These are phyloP conservation scores for human (Homo sapiens) DNA, from an alignment of 2,113 vertebrate genomes.

Conservation along the genomic window DNA sequence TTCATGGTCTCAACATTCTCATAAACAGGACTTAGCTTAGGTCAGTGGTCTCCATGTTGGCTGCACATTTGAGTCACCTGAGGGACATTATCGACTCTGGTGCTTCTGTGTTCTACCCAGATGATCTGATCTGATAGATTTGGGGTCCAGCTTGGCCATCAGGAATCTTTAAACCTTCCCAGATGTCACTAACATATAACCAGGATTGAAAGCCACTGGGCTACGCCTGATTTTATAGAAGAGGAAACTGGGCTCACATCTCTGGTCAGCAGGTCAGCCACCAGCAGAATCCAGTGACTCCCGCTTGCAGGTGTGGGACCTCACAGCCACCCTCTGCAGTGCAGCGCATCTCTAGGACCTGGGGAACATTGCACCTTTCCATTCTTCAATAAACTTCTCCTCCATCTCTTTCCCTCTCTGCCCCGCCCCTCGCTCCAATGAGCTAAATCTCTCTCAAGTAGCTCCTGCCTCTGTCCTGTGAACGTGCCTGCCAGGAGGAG, in stretches of 20 bases:
- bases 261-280: background rate
- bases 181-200: background rate
- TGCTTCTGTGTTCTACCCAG: background rate
- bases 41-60: background rate
- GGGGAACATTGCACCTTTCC: background rate
- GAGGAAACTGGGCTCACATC: background rate
- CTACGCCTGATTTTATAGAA: background rate
- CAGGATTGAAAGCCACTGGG: fast-evolving
- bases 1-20: background rate
- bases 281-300: fast-evolving
- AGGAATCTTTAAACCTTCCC: background rate
- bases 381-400: background rate
- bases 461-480: background rate
- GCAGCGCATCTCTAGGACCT: background rate
- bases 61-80: background rate
- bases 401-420: fast-evolving
- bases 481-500: background rate
- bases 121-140: no score
- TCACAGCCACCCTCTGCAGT: background rate
- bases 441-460: background rate
- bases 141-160: no score
- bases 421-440: no score
- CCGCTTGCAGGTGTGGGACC: background rate
- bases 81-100: background rate
- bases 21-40: background rate